These are phyloP conservation scores for Andrena fulva DNA, from an alignment of 2,888 invertebrate species.

Conservation along the genomic window DNA sequence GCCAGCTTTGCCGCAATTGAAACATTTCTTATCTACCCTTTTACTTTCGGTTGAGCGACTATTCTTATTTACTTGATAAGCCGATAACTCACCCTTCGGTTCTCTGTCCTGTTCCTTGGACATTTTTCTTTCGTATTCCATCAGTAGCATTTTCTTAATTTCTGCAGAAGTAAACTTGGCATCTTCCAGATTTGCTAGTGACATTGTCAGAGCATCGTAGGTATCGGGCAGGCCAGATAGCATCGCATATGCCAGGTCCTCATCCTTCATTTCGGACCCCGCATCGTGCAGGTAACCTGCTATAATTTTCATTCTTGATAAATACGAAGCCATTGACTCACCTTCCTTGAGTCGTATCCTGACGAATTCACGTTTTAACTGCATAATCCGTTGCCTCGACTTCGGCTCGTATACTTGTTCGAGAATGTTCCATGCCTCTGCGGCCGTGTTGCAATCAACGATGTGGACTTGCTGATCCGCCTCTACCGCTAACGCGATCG, in stretches of 20 bases:
- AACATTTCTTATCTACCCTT: background rate
- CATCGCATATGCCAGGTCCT: constrained; percentile 40
- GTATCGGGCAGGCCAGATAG: constrained; percentile 29
- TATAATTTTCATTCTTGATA: constrained; percentile 9
- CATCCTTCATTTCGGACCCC: constrained; percentile 29
- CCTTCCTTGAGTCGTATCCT: constrained; percentile 21
- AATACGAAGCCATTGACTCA: constrained; percentile 35
- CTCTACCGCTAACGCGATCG: constrained; percentile 30
- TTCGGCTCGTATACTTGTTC: constrained; percentile 42
- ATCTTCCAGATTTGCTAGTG: constrained; percentile 27
- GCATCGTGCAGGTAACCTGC: constrained; percentile 9
- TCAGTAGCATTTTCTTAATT: constrained; percentile 18
- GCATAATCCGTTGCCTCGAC: constrained; percentile 35
- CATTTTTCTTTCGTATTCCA: constrained; percentile 18
- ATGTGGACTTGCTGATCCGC: constrained; percentile 45
- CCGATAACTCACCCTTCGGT: constrained; percentile 8
- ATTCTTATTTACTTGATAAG: constrained; percentile 5
- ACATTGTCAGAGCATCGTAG: constrained; percentile 39
- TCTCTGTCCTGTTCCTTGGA: constrained; percentile 3
- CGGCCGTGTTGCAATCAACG: constrained; percentile 26
- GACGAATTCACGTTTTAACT: constrained; percentile 15
- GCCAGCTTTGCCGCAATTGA: too few species aligned
- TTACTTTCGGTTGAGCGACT: background rate
- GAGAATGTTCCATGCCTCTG: constrained; percentile 11
- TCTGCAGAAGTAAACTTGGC: constrained; percentile 32